These are phyloP conservation scores for Epicampocera succincta DNA, from an alignment of 2,888 invertebrate genomes.

Conservation along the genomic window DNA sequence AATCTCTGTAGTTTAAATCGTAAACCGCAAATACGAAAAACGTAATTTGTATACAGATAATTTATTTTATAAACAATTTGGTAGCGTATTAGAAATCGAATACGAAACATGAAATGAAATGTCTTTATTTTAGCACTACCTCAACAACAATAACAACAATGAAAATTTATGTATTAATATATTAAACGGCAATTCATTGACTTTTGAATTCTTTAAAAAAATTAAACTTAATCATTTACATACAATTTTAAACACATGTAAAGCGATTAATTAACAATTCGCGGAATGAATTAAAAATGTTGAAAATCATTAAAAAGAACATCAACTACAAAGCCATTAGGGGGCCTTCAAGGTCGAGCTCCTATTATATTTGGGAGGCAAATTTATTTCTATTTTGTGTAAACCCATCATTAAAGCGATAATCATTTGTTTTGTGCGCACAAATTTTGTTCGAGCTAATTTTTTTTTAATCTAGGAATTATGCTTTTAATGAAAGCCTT, in stretches of 20 bases:
- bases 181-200: slow-evolving; percentile 55
- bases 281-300: slow-evolving; percentile 29
- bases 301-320: background rate
- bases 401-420: no score
- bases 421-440: no score
- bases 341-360: no score
- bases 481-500: no score
- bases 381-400: no score
- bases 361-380: no score
- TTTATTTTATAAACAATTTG: slow-evolving; percentile 23
- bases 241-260: slow-evolving; percentile 11
- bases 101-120: slow-evolving; percentile 40
- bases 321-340: background rate
- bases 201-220: slow-evolving; percentile 48
- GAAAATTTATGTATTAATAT: slow-evolving; percentile 51
- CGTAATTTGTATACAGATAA: slow-evolving; percentile 35
- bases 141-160: background rate
- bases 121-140: slow-evolving; percentile 44
- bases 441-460: no score
- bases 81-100: slow-evolving; percentile 24
- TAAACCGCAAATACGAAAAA: slow-evolving; percentile 20
- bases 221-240: slow-evolving; percentile 43
- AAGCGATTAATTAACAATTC: slow-evolving; percentile 55
- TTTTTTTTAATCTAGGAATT: no score
- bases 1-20: slow-evolving; percentile 19